These are phyloP conservation scores for Nebria brevicollis DNA, from an alignment of 2,888 invertebrate genomes.

Conservation along the genomic window DNA sequence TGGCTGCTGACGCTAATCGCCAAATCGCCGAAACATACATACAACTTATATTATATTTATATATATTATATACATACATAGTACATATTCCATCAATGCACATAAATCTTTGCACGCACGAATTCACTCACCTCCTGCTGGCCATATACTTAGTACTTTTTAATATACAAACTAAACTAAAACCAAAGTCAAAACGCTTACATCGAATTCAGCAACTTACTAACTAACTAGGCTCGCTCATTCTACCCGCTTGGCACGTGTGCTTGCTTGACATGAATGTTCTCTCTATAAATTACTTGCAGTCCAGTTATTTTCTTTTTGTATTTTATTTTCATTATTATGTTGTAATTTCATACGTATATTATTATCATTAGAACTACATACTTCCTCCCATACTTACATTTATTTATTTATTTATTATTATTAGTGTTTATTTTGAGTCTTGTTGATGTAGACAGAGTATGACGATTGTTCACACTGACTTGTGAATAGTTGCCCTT, in stretches of 20 bases:
- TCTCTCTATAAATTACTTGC: conserved; percentile 3
- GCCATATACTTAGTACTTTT: neutral
- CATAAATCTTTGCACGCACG: conserved; percentile 11
- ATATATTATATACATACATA: neutral
- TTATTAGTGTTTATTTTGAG: conserved; percentile 35
- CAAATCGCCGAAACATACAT: conserved; percentile 4
- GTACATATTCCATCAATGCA: neutral
- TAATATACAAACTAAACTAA: neutral
- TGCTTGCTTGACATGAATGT: conserved; percentile 29
- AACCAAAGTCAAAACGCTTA: neutral
- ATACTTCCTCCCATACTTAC: neutral
- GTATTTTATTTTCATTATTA: conserved; percentile 6
- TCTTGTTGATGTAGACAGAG: conserved; percentile 38
- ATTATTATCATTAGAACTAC: conserved; percentile 11
- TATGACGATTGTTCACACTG: conserved; percentile 44
- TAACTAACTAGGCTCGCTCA: neutral
- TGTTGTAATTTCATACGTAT: neutral
- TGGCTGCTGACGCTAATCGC: conserved; percentile 12
- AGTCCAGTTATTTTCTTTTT: conserved; percentile 9
- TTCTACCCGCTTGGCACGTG: conserved; percentile 20
- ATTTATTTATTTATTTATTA: neutral
- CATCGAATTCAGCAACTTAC: no score
- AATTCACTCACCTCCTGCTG: neutral
- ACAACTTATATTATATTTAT: neutral
- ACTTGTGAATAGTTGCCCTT: conserved; percentile 44